Base-by-base conservation (phyloP, 1,140 invertebrate species). In the Nasonia vitripennis region DNA sequence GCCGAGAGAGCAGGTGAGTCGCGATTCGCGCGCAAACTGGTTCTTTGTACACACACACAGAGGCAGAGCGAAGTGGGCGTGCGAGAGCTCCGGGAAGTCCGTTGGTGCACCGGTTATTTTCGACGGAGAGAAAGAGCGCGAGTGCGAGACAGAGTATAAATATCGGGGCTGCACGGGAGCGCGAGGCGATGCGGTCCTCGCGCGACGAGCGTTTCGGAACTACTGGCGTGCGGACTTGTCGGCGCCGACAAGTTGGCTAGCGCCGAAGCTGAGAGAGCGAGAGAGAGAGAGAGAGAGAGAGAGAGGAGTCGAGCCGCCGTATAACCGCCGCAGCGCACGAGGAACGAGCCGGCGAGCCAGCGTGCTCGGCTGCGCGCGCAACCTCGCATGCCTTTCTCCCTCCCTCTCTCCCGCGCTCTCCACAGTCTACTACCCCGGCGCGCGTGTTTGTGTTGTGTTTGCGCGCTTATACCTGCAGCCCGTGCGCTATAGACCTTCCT, bases 311-410 rank as follows among this genome's bases (percentile, higher is more conserved):
- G 73, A 71, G 73, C 20, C 45, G 55, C 55, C 55, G 55, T 62
- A 20, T 62, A 62, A 62, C 55, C 67, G 37, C 81, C 81, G 81
- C 41, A 20, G 73, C 55, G 74, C 82, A 78, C 83, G 77, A 23
- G 75, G 77, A 71, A n/a, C 14, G 14, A 62, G 55, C 55, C 55
- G 55, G 55, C 55, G 12, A 70, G 62, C 55, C 68, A 81, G 71
- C 71, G 85, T 68, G 81, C 83, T 73, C 86, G 85, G 37, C 14
- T 87, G 78, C 78, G 86, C 81, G 84, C 79, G 81, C 87, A 87
- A 74, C 83, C 81, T 62, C 23, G 62, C 51, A n/a, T 51, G 75
- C 75, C 75, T 78, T 78, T 78, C 75, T 51, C 45, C 34, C 27
- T 31, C 73, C 51, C 51, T 4, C 17, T 11, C 23, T 23, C 27